These are phyloP conservation scores for Sphaerophoria rueppellii DNA, from an alignment of 2,888 invertebrate genomes.

Conservation along the genomic window DNA sequence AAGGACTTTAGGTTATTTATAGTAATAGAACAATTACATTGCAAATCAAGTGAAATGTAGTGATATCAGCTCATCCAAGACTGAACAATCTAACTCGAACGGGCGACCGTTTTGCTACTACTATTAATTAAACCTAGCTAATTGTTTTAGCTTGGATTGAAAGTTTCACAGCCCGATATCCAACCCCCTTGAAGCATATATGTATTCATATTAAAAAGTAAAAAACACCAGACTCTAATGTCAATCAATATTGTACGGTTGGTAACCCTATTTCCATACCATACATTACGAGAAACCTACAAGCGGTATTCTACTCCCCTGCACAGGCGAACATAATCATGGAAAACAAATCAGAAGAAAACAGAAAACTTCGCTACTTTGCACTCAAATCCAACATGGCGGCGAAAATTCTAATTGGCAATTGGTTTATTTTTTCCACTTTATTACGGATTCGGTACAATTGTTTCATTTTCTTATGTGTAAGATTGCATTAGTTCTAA, in stretches of 20 bases:
- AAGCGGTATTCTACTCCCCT: conserved; percentile 4
- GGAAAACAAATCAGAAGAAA: conserved; percentile 67
- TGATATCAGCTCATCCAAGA: no score
- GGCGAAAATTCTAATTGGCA: conserved; percentile 56
- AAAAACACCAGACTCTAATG: no score
- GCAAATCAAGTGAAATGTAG: no score
- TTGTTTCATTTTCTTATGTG: neutral
- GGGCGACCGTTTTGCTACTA: no score
- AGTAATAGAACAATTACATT: no score
- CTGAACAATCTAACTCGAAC: no score
- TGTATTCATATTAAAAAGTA: no score
- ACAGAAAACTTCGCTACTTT: neutral
- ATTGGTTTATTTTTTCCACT: conserved; percentile 31
- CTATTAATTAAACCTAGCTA: no score
- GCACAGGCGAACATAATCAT: conserved; percentile 60
- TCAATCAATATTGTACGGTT: neutral
- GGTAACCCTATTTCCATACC: neutral
- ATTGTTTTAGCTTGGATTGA: no score
- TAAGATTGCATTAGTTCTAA: neutral
- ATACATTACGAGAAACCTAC: neutral
- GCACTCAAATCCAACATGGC: conserved; percentile 64
- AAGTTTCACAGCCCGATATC: no score
- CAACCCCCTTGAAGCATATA: no score
- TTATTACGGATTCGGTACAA: conserved; percentile 35
- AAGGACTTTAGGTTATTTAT: no score